Evolutionary conservation across 2,888 invertebrate species (phyloP), one percentile per base, ranked within the genome.

Genomic region (Cataglyphis rosenhaueri): DNA sequence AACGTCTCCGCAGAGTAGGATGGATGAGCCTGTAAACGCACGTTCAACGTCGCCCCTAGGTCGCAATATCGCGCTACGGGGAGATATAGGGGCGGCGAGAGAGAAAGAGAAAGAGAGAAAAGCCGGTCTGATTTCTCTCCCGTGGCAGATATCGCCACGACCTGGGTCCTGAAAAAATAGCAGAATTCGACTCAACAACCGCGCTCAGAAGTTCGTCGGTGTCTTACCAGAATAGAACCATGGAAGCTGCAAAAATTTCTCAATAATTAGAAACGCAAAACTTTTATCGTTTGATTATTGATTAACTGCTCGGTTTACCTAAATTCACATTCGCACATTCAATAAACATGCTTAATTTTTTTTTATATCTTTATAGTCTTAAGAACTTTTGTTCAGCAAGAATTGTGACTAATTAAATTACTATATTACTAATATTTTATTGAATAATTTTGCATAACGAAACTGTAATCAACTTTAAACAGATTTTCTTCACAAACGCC

Each of bases 21-120:
- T 89, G 84, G 86, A 90, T 86, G 90, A 87, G 89, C 84, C 86
- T 83, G 89, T 87, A 85, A 90, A 89, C 82, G 87, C 82, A 82
- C 83, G 71, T 25, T 87, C 84, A 81, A 82, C 82, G 82, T 82
- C 85, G 84, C 82, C 87, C 84, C 83, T 64, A 74, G 21, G 74
- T 83, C 87, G 87, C 87, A 88, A 89, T 90, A 90, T 88, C 87
- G 85, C 81, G 89, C 85, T 61, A 85, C 84, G 48, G 83, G 83
- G 84, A 84, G 68, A 86, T 84, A 76, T 84, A 68, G 66, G 74
- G 66, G 76, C 35, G 57, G n/a, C 52, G n/a, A 64, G 74, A 82
- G n/a, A 52, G 8, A 52, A n/a, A 52, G n/a, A 52, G 18, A 52
- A n/a, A 52, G 52, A 52, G 52, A 61, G 75, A 82, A 59, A 75